phyloP scores from a whole-genome alignment of 1,140 invertebrate species.

The Caenorhabditis tropicalis region DNA sequence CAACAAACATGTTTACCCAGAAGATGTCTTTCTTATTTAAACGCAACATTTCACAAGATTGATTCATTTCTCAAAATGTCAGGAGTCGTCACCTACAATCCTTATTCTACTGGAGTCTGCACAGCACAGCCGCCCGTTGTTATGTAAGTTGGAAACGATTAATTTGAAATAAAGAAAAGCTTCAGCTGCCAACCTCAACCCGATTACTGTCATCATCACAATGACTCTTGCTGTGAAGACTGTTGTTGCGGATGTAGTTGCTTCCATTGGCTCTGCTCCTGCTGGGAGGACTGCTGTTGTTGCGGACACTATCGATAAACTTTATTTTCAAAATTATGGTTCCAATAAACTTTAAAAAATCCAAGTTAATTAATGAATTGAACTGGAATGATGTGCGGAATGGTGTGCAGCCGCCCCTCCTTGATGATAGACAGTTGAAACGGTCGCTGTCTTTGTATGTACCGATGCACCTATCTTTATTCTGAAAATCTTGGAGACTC shows the following conservation, averaged over 20 bases:
- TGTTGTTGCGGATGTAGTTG: neutral
- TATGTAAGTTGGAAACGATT: neutral
- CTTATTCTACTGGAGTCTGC: neutral
- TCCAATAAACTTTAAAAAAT: too few relatives aligned
- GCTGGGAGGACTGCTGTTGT: neutral
- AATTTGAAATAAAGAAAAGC: too few relatives aligned
- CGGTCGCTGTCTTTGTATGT: neutral
- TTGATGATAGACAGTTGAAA: neutral
- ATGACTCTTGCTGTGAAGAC: neutral
- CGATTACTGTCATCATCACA: neutral
- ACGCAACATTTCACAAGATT: neutral
- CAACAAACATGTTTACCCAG: neutral
- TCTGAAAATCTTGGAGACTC: conserved; percentile 25
- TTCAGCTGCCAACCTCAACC: neutral
- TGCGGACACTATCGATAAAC: neutral
- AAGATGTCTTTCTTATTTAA: neutral
- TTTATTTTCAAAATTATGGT: neutral
- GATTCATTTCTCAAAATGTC: neutral
- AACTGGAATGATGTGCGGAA: neutral
- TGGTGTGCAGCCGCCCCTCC: too few relatives aligned
- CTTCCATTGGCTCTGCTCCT: neutral
- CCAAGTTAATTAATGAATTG: neutral
- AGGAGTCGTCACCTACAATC: neutral
- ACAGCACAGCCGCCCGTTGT: neutral
- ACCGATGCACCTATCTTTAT: neutral